Percentiles rank a stretch among this genome's conserved stretches.
phyloP scores from a whole-genome alignment of 2,113 vertebrate genomes.

The Tetrax tetrax region DNA sequence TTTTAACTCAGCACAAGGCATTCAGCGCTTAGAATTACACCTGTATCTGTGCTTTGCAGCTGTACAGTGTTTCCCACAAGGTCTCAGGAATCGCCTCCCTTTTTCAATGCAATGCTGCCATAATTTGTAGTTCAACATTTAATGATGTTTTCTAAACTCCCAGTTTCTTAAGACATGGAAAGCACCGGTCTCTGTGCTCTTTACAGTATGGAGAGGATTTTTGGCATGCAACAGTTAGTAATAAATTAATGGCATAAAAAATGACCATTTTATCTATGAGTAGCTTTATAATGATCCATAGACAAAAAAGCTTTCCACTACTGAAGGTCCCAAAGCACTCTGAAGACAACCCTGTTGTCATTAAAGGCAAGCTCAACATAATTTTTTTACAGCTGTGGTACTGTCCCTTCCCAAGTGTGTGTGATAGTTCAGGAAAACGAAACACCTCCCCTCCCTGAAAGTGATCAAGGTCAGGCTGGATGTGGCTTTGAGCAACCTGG shows the following conservation, averaged over 20 bases:
- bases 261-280: not conserved
- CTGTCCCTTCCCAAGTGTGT: not conserved
- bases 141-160: not conserved
- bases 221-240: not conserved
- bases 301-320: not conserved
- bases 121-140: not conserved
- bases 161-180: not conserved
- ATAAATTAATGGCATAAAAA: not conserved
- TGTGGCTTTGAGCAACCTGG: not conserved
- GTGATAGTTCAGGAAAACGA: not conserved
- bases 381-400: not conserved
- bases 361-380: not conserved
- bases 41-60: not conserved
- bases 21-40: not conserved
- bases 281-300: not conserved
- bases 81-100: not conserved
- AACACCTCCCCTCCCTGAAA: not conserved
- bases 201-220: not conserved
- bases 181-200: not conserved
- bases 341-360: not conserved
- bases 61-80: not conserved
- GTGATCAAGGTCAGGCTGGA: not conserved
- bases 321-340: not conserved
- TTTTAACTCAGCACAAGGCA: not conserved
- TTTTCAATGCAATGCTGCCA: not conserved